phyloP scores from a whole-genome alignment of 2,113 vertebrate genomes.

The Riparia riparia region DNA sequence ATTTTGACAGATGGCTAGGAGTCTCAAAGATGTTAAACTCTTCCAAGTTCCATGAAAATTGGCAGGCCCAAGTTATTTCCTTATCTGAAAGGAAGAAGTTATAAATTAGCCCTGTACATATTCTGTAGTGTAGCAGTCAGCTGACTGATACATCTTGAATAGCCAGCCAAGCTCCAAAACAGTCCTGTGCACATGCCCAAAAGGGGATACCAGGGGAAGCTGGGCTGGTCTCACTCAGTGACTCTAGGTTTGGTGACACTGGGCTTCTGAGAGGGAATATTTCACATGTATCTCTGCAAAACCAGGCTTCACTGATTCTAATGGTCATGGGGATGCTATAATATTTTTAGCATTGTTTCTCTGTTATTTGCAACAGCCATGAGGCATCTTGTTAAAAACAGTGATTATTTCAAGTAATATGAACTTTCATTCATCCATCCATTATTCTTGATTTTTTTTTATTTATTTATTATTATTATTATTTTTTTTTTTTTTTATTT shows the following conservation, averaged over 20 bases:
- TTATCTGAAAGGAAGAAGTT: not conserved
- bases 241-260: not conserved
- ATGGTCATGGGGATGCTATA: not conserved
- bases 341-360: not conserved
- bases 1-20: conserved; percentile 6
- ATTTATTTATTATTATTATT: too few species aligned
- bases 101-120: not conserved
- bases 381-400: not conserved
- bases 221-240: not conserved
- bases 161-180: not conserved
- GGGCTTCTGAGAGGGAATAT: not conserved
- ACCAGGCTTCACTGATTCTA: not conserved
- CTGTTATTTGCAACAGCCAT: not conserved
- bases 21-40: not conserved
- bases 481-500: too few species aligned
- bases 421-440: not conserved
- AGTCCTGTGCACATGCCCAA: not conserved
- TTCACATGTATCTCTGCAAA: not conserved
- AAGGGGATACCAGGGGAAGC: not conserved
- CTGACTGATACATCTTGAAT: rapidly evolving
- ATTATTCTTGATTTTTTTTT: not conserved
- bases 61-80: not conserved
- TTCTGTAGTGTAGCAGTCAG: not conserved
- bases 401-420: not conserved
- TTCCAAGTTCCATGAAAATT: not conserved